Evolutionary conservation across 2,797 vertebrate genomes (phyloP), one percentile per base, ranked within the genome.

Genomic region (Gallinago nigripennis): DNA sequence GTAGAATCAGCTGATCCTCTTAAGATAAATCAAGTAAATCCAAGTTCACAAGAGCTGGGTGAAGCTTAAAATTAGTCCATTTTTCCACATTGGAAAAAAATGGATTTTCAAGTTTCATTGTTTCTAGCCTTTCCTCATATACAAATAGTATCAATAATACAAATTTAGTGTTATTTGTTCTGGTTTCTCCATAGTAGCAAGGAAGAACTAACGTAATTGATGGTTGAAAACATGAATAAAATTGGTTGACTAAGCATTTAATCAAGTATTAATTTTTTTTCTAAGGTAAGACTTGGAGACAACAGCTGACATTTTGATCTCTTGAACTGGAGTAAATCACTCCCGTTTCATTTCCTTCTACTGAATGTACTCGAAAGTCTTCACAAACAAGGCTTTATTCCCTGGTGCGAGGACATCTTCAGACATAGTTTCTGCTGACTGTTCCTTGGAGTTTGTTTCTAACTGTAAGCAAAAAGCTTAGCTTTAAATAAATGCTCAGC

Each of bases 401-500:
- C 69, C 86, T 71, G 78, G 37, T 84, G 80, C 60, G 81, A 64
- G 69, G 16, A 58, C 16, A 82, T 58, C 54, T 71, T 51, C 61
- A 64, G 43, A 66, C 21, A 69, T 69, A 31, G 30, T 86, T 82
- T 82, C 54, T 65, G 61, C 20, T 81, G 76, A 72, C 39, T 87
- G 43, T 60, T 84, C 70, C 73, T 93, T 39, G n/a, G 64, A 94
- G 78, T 79, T 70, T 13, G 50, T 46, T 95, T 94, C n/a, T 54
- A 82, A 57, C 53, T 41, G n/a, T 11, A 88, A 65, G 50, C 51
- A 95, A n/a, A 50, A 48, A 63, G 12, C 69, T 90, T 45, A 20
- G 96, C 92, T 86, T 82, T 12, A 90, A 95, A 96, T 72, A 66
- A 95, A 94, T 58, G 56, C 28, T 86, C 43, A 75, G 30, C 15